Evolutionary conservation across 2,113 vertebrate genomes (phyloP).

Genomic region (Halcyon malimbica): DNA sequence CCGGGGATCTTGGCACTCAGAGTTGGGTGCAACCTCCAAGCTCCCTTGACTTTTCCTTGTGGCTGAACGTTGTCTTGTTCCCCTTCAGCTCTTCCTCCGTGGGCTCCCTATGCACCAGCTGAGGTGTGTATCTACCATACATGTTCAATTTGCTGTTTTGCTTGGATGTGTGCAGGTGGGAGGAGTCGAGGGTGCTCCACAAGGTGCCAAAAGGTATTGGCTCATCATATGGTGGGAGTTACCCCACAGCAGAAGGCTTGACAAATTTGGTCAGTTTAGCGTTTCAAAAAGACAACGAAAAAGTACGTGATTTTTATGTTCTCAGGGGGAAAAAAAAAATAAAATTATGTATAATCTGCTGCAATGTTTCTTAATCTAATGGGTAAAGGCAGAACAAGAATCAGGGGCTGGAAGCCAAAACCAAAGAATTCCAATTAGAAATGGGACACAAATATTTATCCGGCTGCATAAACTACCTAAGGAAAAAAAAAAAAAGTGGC

Average conservation of each 20-base stretch:
- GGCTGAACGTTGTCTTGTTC: background rate
- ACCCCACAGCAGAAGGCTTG: background rate
- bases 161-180: background rate
- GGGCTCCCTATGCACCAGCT: background rate
- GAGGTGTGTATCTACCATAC: background rate
- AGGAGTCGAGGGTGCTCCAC: background rate
- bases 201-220: background rate
- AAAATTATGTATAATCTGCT: background rate
- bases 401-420: conserved; percentile 11
- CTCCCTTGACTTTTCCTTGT: background rate
- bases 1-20: background rate
- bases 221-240: background rate
- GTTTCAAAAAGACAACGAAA: background rate
- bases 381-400: background rate
- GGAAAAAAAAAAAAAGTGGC: background rate
- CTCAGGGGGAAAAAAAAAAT: background rate
- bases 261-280: background rate
- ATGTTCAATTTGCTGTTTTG: background rate
- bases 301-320: background rate
- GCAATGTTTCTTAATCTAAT: background rate
- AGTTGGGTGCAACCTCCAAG: background rate
- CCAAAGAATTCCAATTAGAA: conserved; percentile 18
- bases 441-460: conserved; percentile 47
- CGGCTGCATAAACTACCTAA: conserved; percentile 36
- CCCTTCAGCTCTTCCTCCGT: background rate